Conservation (phyloP, 92 coral and sea anemone species). For the Meandrina meandrites region DNA sequence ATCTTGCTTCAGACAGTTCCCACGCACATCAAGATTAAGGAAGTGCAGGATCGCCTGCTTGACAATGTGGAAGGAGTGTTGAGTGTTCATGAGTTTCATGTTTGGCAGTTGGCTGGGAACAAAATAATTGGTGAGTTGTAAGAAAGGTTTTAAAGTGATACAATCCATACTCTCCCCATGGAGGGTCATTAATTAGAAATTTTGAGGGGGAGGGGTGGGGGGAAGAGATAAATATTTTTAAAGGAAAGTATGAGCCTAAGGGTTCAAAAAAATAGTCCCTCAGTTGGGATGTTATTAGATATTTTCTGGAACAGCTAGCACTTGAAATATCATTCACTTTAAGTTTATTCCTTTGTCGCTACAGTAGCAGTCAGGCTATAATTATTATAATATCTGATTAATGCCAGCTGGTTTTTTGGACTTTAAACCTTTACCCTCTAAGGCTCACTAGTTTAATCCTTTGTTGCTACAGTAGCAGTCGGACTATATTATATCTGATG, state of each 20-base stretch:
- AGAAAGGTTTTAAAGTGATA: background rate
- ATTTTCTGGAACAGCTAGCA: too few species aligned
- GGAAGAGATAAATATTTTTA: too few species aligned
- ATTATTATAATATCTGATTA: background rate
- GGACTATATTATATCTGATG: too few species aligned
- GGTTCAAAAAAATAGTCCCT: too few species aligned
- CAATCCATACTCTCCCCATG: too few species aligned
- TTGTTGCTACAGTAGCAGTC: too few species aligned
- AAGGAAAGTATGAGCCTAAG: too few species aligned
- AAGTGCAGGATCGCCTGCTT: constrained; percentile 88
- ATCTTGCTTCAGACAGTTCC: constrained; percentile 97
- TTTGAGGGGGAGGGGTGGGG: too few species aligned
- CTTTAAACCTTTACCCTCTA: too few species aligned
- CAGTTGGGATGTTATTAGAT: too few species aligned
- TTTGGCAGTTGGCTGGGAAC: constrained; percentile 99
- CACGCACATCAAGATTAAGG: constrained; percentile 92
- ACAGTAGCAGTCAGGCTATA: background rate
- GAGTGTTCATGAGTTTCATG: constrained; percentile 97
- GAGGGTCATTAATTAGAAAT: too few species aligned
- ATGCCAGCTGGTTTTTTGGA: background rate
- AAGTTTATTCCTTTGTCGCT: background rate
- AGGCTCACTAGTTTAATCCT: too few species aligned
- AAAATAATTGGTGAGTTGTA: constrained; percentile 86
- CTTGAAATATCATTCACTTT: background rate
- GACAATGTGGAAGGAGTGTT: constrained; percentile 91